phyloP scores from a whole-genome alignment of 2,888 invertebrate species.

The Heliothis peltigera region DNA sequence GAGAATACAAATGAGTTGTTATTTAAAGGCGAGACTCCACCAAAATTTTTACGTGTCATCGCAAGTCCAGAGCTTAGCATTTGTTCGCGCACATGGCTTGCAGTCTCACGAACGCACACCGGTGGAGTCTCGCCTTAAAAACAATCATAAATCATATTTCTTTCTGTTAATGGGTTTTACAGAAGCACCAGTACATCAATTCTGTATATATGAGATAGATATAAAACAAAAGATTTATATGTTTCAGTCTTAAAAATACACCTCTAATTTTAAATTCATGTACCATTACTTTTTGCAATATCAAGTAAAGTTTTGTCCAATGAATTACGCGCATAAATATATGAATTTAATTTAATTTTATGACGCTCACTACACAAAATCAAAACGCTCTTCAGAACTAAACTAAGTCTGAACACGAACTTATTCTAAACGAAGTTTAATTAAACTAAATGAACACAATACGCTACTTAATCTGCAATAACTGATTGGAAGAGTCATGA shows the following conservation, averaged over 20 bases:
- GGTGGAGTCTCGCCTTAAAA: no score
- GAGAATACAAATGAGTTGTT: neutral
- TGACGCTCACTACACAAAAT: constrained; percentile 1
- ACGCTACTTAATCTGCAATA: constrained; percentile 45
- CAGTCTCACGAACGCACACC: no score
- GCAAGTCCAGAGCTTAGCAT: no score
- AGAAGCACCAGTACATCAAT: no score
- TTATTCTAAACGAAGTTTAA: constrained; percentile 25
- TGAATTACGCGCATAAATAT: constrained; percentile 22
- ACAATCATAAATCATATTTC: no score
- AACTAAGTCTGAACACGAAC: constrained; percentile 10
- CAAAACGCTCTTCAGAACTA: constrained; percentile 6
- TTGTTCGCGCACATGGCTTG: no score
- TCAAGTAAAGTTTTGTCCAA: constrained; percentile 16
- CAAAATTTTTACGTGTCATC: no score
- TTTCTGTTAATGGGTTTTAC: no score
- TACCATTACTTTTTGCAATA: constrained; percentile 24
- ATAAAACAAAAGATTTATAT: no score
- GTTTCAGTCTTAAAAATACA: no score
- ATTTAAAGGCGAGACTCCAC: no score
- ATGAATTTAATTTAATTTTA: constrained; percentile 8
- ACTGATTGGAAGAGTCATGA: constrained; percentile 59
- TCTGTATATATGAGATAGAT: no score
- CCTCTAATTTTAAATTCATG: constrained; percentile 10
- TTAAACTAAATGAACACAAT: constrained; percentile 39